These are phyloP conservation scores for Tholera decimalis DNA, from an alignment of 2,888 invertebrate genomes.

Conservation along the genomic window DNA sequence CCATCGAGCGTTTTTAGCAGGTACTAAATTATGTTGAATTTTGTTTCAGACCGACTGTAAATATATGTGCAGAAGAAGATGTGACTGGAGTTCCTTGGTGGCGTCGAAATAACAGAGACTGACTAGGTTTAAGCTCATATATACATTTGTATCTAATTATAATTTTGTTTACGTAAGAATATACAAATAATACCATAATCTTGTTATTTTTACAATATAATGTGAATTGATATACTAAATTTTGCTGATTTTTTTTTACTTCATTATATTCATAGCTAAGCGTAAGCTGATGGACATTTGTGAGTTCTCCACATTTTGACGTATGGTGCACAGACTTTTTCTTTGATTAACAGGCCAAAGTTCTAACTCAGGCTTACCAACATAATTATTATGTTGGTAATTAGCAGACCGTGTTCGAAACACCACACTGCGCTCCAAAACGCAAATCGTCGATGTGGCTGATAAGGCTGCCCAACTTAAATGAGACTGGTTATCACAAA, in stretches of 20 bases:
- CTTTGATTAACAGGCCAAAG: too few species aligned
- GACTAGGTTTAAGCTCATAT: slow-evolving; percentile 81
- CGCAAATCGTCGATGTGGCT: too few species aligned
- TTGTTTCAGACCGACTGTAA: slow-evolving; percentile 79
- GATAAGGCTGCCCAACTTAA: too few species aligned
- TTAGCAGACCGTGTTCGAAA: too few species aligned
- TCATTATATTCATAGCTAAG: too few species aligned
- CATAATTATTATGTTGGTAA: too few species aligned
- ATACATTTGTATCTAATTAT: slow-evolving; percentile 61
- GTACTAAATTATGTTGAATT: not conserved
- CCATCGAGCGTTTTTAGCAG: not conserved
- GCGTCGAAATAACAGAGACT: slow-evolving; percentile 88
- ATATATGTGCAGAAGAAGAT: slow-evolving; percentile 82
- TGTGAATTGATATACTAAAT: slow-evolving; percentile 46
- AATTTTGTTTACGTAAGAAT: slow-evolving; percentile 65
- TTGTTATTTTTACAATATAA: slow-evolving; percentile 74
- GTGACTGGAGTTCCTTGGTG: slow-evolving; percentile 89
- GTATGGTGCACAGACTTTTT: too few species aligned
- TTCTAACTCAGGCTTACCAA: too few species aligned
- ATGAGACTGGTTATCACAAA: too few species aligned
- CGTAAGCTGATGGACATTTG: too few species aligned
- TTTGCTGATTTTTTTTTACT: not conserved
- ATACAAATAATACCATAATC: slow-evolving; percentile 65
- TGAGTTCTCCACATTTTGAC: too few species aligned
- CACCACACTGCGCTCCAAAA: too few species aligned